Evolutionary conservation across 2,113 vertebrate genomes (phyloP).

Genomic region (Neopipo cinnamomea): DNA sequence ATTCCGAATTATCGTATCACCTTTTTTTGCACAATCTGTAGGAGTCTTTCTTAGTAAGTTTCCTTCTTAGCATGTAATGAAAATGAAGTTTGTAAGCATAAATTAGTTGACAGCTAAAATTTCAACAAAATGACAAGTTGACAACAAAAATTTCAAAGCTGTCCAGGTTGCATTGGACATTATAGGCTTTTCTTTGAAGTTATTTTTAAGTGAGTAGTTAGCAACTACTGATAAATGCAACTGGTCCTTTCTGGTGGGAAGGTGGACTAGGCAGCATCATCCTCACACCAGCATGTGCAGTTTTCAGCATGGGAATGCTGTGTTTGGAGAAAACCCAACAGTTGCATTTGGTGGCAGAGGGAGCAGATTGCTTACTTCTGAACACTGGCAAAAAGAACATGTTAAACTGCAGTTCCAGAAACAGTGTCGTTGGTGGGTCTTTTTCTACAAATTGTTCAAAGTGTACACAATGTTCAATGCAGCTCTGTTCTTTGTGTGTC

Average conservation of each 20-base stretch:
- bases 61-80: neutral
- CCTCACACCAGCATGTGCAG: neutral
- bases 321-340: neutral
- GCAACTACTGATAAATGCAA: neutral
- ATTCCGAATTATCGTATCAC: neutral
- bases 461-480: neutral
- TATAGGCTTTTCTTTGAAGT: neutral
- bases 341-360: neutral
- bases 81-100: neutral
- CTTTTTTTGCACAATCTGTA: neutral
- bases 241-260: neutral
- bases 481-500: neutral
- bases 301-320: neutral
- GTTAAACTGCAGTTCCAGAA: neutral
- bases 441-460: neutral
- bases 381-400: neutral
- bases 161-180: neutral
- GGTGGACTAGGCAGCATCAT: neutral
- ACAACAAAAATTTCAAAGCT: neutral
- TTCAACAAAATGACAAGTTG: too few species aligned
- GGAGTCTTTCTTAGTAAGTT: neutral
- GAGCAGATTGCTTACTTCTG: neutral
- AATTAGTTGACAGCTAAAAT: neutral
- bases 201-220: neutral
- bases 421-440: neutral